Evolutionary conservation across 2,888 invertebrate genomes (phyloP).

Genomic region (Uropetala carovei): DNA sequence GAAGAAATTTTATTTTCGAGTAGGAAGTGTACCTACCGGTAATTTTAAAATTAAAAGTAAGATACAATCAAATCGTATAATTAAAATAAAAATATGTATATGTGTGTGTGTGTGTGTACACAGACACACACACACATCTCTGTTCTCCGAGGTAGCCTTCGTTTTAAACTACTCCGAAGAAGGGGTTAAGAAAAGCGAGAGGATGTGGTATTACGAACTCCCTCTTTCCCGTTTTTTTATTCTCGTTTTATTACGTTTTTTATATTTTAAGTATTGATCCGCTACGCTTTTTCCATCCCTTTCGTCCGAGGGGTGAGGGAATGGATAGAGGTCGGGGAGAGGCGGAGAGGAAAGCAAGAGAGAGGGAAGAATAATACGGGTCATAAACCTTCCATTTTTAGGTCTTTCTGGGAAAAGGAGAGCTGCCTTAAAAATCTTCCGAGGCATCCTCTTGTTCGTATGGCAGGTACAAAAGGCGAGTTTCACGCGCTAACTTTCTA

Average conservation of each 20-base stretch:
- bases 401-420: slow-evolving; percentile 13
- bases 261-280: slow-evolving; percentile 12
- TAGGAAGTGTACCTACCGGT: too few species aligned
- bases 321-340: background rate
- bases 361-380: slow-evolving; percentile 12
- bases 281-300: background rate
- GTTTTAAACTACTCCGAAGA: background rate
- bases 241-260: too few species aligned
- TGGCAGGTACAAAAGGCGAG: slow-evolving; percentile 3
- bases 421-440: slow-evolving; percentile 23
- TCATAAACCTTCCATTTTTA: slow-evolving; percentile 59
- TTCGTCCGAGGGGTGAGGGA: background rate
- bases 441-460: slow-evolving; percentile 4
- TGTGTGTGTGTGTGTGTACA: too few species aligned
- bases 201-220: too few species aligned
- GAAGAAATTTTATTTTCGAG: too few species aligned
- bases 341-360: background rate
- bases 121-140: too few species aligned
- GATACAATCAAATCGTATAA: too few species aligned
- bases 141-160: too few species aligned
- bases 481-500: background rate
- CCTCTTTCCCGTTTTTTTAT: too few species aligned
- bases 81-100: too few species aligned
- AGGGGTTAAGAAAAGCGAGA: background rate
- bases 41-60: too few species aligned